Conservation (phyloP, 2,888 invertebrate genomes). For the Drosophila recens region DNA sequence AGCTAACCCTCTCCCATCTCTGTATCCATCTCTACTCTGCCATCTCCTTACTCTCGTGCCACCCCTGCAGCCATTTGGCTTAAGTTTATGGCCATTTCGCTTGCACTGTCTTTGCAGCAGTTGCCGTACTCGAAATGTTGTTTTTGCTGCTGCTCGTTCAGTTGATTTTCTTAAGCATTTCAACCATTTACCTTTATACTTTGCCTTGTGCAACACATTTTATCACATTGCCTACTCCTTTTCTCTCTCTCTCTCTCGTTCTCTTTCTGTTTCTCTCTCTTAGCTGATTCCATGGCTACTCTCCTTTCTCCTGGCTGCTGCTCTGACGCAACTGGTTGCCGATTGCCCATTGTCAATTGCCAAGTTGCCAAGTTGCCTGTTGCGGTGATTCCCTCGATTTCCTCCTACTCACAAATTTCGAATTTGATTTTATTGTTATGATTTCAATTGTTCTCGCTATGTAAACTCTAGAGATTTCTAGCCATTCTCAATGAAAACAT, state of each 20-base stretch:
- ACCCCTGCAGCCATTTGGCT: conserved; percentile 62
- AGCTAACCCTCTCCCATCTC: neutral
- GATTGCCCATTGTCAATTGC: conserved; percentile 55
- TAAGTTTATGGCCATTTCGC: conserved; percentile 79
- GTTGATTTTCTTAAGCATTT: conserved; percentile 81
- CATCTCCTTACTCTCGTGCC: neutral
- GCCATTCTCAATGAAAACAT: conserved; percentile 40
- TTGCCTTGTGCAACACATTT: conserved; percentile 73
- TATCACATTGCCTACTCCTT: conserved; percentile 61
- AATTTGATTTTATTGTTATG: conserved; percentile 77
- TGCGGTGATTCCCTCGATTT: conserved; percentile 23
- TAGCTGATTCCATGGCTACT: conserved; percentile 14
- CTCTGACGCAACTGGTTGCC: conserved; percentile 76
- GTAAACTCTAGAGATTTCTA: conserved; percentile 68
- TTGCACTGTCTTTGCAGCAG: conserved; percentile 72
- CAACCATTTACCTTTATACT: conserved; percentile 78
- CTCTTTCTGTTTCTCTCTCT: conserved; percentile 1
- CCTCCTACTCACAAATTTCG: conserved; percentile 64
- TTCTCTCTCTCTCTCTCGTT: neutral
- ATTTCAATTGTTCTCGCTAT: conserved; percentile 74
- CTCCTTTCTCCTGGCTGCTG: conserved; percentile 15
- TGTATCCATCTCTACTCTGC: neutral
- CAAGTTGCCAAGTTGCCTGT: conserved; percentile 29
- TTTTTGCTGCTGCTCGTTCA: conserved; percentile 62
- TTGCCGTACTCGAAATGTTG: conserved; percentile 46